These are phyloP conservation scores for Pogonus chalceus DNA, from an alignment of 1,140 invertebrate genomes.

Conservation along the genomic window DNA sequence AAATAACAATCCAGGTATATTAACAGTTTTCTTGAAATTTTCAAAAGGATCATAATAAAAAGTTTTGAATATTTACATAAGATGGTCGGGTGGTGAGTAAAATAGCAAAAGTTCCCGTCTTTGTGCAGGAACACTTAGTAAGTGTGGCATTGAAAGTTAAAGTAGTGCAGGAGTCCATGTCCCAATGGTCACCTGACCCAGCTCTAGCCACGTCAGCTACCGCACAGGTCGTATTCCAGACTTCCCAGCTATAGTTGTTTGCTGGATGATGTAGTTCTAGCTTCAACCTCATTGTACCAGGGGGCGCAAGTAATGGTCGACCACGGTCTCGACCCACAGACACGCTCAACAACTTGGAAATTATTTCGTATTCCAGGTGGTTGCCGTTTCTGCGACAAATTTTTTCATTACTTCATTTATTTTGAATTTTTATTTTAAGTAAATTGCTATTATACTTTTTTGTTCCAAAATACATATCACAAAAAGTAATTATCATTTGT, in stretches of 20 bases:
- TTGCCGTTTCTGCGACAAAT: constrained; percentile 43
- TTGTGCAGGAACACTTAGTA: constrained; percentile 47
- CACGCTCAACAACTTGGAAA: constrained; percentile 48
- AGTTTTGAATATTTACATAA: constrained; percentile 37
- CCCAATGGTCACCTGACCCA: constrained; percentile 36
- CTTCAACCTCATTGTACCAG: constrained; percentile 34
- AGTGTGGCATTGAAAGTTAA: constrained; percentile 36
- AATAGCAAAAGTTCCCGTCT: constrained; percentile 46
- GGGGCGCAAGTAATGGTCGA: not conserved
- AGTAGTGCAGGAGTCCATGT: constrained; percentile 42
- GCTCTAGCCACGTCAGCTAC: constrained; percentile 32
- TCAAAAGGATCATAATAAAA: not conserved
- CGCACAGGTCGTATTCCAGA: constrained; percentile 44
- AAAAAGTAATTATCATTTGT: too few species aligned
- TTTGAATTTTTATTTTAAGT: too few species aligned
- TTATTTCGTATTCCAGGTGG: constrained; percentile 54
- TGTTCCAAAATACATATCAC: too few species aligned
- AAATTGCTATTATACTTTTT: too few species aligned
- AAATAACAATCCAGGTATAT: not conserved
- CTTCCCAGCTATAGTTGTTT: constrained; percentile 22
- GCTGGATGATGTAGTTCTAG: constrained; percentile 30
- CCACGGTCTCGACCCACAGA: constrained; percentile 30
- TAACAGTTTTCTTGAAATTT: not conserved
- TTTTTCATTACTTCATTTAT: too few species aligned
- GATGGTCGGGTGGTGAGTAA: constrained; percentile 43